Evolutionary conservation across 2,797 vertebrate species (phyloP), one percentile per base, ranked within the genome.

Genomic region (Galago senegalensis): DNA sequence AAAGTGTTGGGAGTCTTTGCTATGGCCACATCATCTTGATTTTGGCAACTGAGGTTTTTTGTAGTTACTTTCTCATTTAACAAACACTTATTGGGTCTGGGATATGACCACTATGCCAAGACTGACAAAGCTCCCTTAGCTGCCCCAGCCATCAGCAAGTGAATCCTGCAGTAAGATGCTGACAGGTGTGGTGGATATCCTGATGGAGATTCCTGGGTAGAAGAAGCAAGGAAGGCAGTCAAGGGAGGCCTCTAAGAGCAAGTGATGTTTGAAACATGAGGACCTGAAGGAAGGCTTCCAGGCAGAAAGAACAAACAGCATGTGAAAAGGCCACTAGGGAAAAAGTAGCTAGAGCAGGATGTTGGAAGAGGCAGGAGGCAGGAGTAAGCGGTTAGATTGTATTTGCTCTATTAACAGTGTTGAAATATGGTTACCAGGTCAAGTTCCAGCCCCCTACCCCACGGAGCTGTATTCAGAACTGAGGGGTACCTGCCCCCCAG

Each of bases 41-140:
- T 87, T 80, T 27, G 31, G 75, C 40, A 86, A 5, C n/a, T 29
- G 4, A 75, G 25, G 23, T 34, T 46, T 75, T 95, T 79, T 13
- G 5, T 67, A 53, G 27, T 20, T 18, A 49, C 95, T 80, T 94
- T 92, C 40, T 94, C n/a, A 72, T 67, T 93, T 43, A 89, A 20
- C 72, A 76, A 73, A 63, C 85, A 27, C 70, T 91, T 84, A 43
- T 53, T 70, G 37, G 63, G 37, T 73, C 87, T n/a, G 49, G 73
- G 60, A 27, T 75, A 37, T 0, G 31, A 75, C 60, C 60, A 34
- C 65, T 70, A n/a, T 83, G 91, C 90, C 86, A 94, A 93, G 87
- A 90, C 46, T 60, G 69, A 91, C 46, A 70, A 67, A 92, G n/a
- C 85, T 86, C 18, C n/a, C 80, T 40, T 27, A 76, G 1, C 75